Conservation (phyloP, 1,140 invertebrate genomes). For the Archegozetes longisetosus region DNA sequence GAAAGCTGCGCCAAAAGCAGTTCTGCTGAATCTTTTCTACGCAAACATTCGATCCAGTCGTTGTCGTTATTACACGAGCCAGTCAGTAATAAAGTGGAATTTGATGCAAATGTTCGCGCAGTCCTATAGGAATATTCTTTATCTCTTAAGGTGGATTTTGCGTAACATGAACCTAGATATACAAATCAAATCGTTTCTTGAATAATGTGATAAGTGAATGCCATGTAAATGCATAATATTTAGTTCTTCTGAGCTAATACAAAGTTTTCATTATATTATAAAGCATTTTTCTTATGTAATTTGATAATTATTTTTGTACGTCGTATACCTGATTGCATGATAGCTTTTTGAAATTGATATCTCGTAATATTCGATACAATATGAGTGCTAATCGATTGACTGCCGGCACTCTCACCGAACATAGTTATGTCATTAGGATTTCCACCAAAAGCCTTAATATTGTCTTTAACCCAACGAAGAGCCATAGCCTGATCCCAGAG, state of each 20-base stretch:
- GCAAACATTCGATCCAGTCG: background rate
- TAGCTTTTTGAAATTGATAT: constrained; percentile 25
- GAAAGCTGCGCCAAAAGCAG: background rate
- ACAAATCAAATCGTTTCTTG: background rate
- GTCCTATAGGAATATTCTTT: too few species aligned
- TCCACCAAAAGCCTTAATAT: constrained; percentile 29
- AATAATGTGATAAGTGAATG: too few species aligned
- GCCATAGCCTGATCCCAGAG: constrained; percentile 33
- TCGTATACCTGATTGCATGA: constrained; percentile 25
- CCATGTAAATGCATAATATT: background rate
- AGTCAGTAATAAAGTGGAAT: background rate
- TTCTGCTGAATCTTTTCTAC: background rate
- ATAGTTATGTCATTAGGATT: constrained; percentile 31
- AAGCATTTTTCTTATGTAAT: too few species aligned
- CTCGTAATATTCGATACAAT: constrained; percentile 25
- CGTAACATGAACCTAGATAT: background rate
- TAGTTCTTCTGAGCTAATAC: background rate
- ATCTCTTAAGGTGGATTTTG: too few species aligned
- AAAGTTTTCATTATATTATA: too few species aligned
- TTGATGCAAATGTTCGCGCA: background rate
- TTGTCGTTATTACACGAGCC: background rate
- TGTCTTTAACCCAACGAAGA: constrained; percentile 26
- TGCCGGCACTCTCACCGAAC: constrained; percentile 34
- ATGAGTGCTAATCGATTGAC: constrained; percentile 26
- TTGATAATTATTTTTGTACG: too few species aligned